A percentile compares a stretch with the other conserved stretches of the same genome.
Conservation (phyloP, 1,140 invertebrate genomes). For the Acromyrmex charruanus region DNA sequence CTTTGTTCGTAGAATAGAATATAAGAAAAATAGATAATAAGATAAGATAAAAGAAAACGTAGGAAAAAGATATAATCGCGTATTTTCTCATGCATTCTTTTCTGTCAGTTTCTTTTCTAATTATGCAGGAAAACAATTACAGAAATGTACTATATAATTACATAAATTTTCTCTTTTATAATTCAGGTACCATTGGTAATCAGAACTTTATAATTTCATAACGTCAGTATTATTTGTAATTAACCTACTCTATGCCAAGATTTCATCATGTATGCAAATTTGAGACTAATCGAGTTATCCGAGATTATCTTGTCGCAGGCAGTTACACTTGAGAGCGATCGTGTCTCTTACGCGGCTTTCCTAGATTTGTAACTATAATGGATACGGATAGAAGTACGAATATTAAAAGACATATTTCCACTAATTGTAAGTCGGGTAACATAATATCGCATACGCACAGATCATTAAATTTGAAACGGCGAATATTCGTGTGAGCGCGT, state of each 20-base stretch:
- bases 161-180: neutral
- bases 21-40: neutral
- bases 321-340: slow-evolving; percentile 11
- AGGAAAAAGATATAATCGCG: neutral
- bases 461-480: neutral
- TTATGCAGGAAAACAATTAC: neutral
- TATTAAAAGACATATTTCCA: slow-evolving; percentile 9
- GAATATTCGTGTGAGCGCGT: neutral
- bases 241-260: neutral
- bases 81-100: neutral
- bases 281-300: slow-evolving; percentile 22
- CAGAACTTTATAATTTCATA: slow-evolving; percentile 11
- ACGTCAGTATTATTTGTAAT: slow-evolving; percentile 40
- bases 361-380: slow-evolving; percentile 14
- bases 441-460: neutral
- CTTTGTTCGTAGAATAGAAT: neutral
- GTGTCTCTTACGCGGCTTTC: neutral
- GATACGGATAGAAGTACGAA: slow-evolving; percentile 7
- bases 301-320: slow-evolving; percentile 16
- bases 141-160: neutral
- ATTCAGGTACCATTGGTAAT: neutral
- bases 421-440: neutral
- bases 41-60: neutral
- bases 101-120: neutral
- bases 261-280: slow-evolving; percentile 34